phyloP scores from a whole-genome alignment of 2,797 vertebrate genomes.

The Silurus aristotelis region DNA sequence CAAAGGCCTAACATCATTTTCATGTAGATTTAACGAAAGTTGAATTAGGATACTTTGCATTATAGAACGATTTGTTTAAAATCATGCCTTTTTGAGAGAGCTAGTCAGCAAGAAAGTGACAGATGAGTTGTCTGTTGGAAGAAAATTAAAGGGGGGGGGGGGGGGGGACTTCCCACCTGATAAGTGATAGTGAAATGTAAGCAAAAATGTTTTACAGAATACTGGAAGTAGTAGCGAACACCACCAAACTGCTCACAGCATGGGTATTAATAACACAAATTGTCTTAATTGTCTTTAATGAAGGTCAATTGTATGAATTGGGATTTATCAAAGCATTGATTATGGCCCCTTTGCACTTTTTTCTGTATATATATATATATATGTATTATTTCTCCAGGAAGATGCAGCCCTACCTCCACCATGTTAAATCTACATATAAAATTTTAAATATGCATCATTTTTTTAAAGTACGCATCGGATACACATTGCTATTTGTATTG shows the following conservation, averaged over 20 bases:
- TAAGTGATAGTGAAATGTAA: slow-evolving; percentile 10
- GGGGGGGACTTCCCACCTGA: not conserved
- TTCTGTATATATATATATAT: not conserved
- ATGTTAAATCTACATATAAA: too few species aligned
- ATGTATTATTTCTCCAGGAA: too few species aligned
- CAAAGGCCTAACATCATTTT: slow-evolving; percentile 6
- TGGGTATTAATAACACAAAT: not conserved
- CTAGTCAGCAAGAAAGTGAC: slow-evolving; percentile 39
- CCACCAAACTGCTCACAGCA: not conserved
- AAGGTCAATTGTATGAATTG: slow-evolving; percentile 2
- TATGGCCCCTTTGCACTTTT: not conserved
- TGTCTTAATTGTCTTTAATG: not conserved
- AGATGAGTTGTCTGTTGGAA: slow-evolving; percentile 23
- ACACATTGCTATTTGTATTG: too few species aligned
- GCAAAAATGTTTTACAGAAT: not conserved
- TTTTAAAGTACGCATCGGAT: too few species aligned
- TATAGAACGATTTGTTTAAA: slow-evolving; percentile 12
- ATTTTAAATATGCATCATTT: too few species aligned
- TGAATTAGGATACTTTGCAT: not conserved
- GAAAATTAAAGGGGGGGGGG: slow-evolving; percentile 10
- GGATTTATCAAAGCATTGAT: not conserved
- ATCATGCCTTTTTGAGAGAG: not conserved
- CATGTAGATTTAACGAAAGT: not conserved
- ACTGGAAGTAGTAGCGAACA: not conserved
- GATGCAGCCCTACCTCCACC: too few species aligned